Evolutionary conservation across 53 echinoderm and acorn worm species (phyloP), one percentile per base, ranked within the genome.

Genomic region (Pentamera pediparva): DNA sequence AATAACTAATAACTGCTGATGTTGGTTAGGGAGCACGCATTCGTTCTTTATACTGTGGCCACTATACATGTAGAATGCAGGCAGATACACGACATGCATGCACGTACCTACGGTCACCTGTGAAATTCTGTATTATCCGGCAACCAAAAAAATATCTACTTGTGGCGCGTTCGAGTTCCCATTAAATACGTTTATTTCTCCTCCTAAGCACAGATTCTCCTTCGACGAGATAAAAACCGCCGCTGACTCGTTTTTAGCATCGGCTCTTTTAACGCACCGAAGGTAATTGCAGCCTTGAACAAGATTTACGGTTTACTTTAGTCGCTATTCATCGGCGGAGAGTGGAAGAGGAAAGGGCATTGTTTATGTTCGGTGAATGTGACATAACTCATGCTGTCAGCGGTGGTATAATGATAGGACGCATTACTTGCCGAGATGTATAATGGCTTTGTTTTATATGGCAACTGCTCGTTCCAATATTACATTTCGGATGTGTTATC

Each of bases 301-400:
- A 67, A 67, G 67, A 67, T 67, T 67, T 67, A 67, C 41, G 47
- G 67, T 67, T 67, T 41, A 67, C 67, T 67, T 67, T 67, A 43
- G 30, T 26, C 39, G 67, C 41, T 67, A 15, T 47, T 67, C 67
- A 39, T 67, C 67, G 45, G 27, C 11, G 39, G 39, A 67, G 39
- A 43, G 45, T n/a, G n/a, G n/a, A n/a, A n/a, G n/a, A n/a, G n/a
- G 45, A 10, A 67, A 17, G 45, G 17, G 29, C 10, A 11, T 20
- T 67, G 67, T 67, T 67, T 67, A 67, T 39, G 67, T 67, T 67
- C 41, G 45, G 26, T 22, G 45, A 39, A 43, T n/a, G 40, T 38
- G 67, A 67, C 47, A 67, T 67, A 67, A 67, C 27, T 67, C 67
- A 67, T 67, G 27, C 67, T 43, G 67, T 39, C 43, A 43, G 22